phyloP scores from a whole-genome alignment of 2,888 invertebrate species.

The Meghimatium bilineatum region DNA sequence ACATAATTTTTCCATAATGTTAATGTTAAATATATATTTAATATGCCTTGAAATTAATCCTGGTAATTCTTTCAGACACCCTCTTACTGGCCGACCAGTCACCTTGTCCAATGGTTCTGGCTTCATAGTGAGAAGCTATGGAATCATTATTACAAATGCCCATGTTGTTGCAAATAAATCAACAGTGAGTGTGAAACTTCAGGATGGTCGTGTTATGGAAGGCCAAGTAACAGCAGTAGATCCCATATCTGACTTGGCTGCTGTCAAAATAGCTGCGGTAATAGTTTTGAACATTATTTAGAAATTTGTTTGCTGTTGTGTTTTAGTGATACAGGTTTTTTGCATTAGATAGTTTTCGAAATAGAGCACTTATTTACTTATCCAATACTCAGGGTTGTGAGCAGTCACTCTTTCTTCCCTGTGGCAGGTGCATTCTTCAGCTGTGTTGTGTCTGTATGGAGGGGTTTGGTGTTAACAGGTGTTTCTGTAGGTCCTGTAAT shows the following conservation, averaged over 20 bases:
- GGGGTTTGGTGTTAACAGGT: too few species aligned
- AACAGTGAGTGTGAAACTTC: conserved; percentile 81
- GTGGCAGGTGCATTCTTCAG: too few species aligned
- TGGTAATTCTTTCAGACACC: conserved; percentile 40
- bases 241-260: conserved; percentile 89
- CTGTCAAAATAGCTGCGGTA: conserved; percentile 83
- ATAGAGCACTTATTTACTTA: too few species aligned
- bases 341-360: neutral
- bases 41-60: neutral
- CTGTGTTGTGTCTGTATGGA: too few species aligned
- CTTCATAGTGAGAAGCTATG: conserved; percentile 90
- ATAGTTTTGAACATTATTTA: neutral
- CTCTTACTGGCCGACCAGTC: conserved; percentile 38
- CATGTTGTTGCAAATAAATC: conserved; percentile 89
- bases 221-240: conserved; percentile 92
- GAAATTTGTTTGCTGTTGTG: neutral
- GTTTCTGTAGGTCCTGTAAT: too few species aligned
- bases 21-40: neutral
- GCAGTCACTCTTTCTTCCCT: too few species aligned
- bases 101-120: conserved; percentile 85
- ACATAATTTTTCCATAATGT: neutral
- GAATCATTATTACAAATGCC: conserved; percentile 94
- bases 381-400: too few species aligned
- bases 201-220: conserved; percentile 85
- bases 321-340: neutral